Conservation (phyloP, 2,888 invertebrate species). For the Mayetiola destructor region DNA sequence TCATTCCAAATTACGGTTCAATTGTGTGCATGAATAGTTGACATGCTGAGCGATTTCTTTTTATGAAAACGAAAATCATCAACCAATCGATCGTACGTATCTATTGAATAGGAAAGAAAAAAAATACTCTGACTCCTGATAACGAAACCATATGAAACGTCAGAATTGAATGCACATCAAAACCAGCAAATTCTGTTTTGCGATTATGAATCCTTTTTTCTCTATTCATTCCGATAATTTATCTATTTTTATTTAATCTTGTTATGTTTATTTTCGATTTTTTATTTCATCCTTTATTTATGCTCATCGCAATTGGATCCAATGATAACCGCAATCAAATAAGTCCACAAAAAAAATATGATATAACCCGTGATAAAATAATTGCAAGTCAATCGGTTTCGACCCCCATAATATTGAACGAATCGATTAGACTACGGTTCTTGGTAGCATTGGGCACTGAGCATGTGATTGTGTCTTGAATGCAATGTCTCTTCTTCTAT, state of each 20-base stretch:
- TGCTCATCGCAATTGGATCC: background rate
- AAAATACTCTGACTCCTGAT: background rate
- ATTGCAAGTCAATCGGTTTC: conserved; percentile 10
- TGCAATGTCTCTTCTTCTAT: background rate
- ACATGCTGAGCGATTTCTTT: background rate
- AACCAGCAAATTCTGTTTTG: background rate
- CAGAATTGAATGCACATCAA: background rate
- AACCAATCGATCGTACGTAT: background rate
- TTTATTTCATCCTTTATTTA: background rate
- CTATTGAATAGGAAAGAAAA: background rate
- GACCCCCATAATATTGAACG: background rate
- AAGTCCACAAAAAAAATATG: background rate
- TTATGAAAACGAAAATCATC: background rate
- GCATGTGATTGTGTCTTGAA: background rate
- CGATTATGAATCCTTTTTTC: conserved; percentile 5
- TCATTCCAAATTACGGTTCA: background rate
- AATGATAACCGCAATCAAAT: background rate
- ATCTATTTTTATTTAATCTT: conserved; percentile 11
- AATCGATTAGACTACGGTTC: conserved; percentile 7
- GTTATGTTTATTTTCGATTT: conserved; percentile 1
- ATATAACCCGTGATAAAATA: background rate
- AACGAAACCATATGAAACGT: background rate
- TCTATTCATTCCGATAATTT: too few species aligned
- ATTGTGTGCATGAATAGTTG: background rate
- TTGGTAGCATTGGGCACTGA: background rate